phyloP scores from a whole-genome alignment of 2,113 vertebrate genomes.

The Malurus elegans region DNA sequence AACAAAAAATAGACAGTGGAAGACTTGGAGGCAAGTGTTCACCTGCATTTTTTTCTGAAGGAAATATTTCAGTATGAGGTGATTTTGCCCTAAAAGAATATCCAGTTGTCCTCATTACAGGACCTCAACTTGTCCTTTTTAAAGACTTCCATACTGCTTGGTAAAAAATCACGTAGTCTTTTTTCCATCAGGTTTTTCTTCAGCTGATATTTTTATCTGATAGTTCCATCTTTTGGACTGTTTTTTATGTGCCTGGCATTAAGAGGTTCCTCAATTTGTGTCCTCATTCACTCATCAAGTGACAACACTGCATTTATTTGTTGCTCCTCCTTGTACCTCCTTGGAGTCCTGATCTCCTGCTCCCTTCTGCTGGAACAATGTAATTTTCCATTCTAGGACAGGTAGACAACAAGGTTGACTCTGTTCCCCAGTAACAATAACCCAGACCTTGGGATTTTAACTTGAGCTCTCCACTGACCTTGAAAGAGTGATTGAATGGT shows the following conservation, averaged over 20 bases:
- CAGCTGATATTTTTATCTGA: neutral
- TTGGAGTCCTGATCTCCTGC: neutral
- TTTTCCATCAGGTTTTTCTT: neutral
- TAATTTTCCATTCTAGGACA: neutral
- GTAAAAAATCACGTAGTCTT: accelerated
- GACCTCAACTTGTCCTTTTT: neutral
- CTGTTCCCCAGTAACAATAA: neutral
- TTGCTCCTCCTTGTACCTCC: neutral
- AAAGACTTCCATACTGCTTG: neutral
- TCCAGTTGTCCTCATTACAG: neutral
- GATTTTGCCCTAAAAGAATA: neutral
- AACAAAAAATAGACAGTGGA: neutral
- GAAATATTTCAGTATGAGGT: neutral
- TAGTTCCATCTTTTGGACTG: neutral
- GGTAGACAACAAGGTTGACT: neutral
- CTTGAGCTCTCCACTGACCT: neutral
- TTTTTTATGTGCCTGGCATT: neutral
- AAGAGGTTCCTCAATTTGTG: neutral
- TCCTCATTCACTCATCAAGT: neutral
- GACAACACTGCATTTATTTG: neutral
- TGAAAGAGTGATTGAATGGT: neutral
- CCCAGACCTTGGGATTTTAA: neutral
- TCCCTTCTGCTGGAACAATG: neutral
- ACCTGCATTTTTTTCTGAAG: neutral
- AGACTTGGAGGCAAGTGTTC: neutral